phyloP scores from a whole-genome alignment of 2,113 vertebrate genomes.

The Barbus barbus region DNA sequence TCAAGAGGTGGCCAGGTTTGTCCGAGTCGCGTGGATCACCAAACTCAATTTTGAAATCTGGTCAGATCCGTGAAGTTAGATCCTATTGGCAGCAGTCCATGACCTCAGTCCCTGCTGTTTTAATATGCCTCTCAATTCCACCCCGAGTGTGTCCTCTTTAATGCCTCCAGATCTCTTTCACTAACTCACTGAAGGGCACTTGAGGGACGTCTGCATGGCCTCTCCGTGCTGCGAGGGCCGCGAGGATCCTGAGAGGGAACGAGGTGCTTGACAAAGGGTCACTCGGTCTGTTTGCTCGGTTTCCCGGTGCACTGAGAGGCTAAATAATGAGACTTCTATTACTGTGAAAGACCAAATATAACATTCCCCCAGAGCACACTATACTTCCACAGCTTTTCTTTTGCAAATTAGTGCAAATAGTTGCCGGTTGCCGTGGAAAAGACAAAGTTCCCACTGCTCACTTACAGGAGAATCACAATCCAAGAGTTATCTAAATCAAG shows the following conservation, averaged over 20 bases:
- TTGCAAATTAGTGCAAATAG: slow-evolving; percentile 84
- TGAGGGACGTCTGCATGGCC: slow-evolving; percentile 58
- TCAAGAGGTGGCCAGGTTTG: background rate
- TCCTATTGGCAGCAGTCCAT: slow-evolving; percentile 83
- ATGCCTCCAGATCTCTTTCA: slow-evolving; percentile 63
- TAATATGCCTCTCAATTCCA: slow-evolving; percentile 73
- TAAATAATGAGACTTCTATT: slow-evolving; percentile 95
- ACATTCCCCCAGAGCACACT: slow-evolving; percentile 89
- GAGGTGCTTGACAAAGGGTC: slow-evolving; percentile 84
- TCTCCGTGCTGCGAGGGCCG: slow-evolving; percentile 68
- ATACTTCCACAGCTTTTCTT: slow-evolving; percentile 83
- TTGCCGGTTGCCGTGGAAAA: slow-evolving; percentile 75
- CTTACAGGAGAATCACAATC: background rate
- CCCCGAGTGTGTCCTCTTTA: slow-evolving; percentile 68
- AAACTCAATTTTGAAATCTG: slow-evolving; percentile 70
- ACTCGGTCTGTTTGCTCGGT: slow-evolving; percentile 87
- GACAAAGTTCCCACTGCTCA: slow-evolving; percentile 60
- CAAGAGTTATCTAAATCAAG: background rate
- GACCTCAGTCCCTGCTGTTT: slow-evolving; percentile 82
- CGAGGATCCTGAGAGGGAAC: slow-evolving; percentile 83
- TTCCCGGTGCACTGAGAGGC: slow-evolving; percentile 80
- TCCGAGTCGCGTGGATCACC: slow-evolving; percentile 59
- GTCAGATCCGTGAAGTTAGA: slow-evolving; percentile 74
- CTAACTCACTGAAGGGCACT: slow-evolving; percentile 55
- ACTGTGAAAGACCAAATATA: slow-evolving; percentile 87